Conservation (phyloP, 2,797 vertebrate species). For the Myioborus melanocephalus region DNA sequence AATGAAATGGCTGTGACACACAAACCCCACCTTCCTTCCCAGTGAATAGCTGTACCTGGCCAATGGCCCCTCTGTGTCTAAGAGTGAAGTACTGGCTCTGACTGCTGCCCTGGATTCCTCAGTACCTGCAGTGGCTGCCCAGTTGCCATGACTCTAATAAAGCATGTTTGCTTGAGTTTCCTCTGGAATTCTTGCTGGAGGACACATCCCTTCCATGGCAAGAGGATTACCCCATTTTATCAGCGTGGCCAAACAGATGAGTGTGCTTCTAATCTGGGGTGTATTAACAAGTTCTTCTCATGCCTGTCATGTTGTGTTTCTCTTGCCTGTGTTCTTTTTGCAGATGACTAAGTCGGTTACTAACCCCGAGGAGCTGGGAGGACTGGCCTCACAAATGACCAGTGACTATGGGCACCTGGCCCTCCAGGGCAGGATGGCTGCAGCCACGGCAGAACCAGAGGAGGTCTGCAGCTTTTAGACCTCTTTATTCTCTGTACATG, state of each 20-base stretch:
- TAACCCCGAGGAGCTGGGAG: conserved; percentile 94
- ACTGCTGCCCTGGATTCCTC: conserved; percentile 13
- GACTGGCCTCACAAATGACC: conserved; percentile 96
- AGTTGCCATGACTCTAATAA: conserved; percentile 32
- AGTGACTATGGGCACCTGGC: conserved; percentile 96
- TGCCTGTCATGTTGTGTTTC: conserved; percentile 64
- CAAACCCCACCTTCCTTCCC: background rate
- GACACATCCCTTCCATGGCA: background rate
- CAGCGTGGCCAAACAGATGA: conserved; percentile 1
- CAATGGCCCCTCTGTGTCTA: background rate
- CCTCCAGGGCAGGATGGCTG: conserved; percentile 92
- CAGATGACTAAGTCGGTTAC: conserved; percentile 99
- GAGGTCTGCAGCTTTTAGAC: conserved; percentile 84
- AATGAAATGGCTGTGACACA: background rate
- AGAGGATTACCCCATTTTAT: background rate
- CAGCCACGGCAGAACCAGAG: conserved; percentile 92
- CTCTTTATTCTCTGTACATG: conserved; percentile 8
- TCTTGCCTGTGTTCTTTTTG: conserved; percentile 73
- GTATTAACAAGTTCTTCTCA: conserved; percentile 68
- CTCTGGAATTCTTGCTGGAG: conserved; percentile 16
- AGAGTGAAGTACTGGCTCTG: background rate
- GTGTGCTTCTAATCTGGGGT: conserved; percentile 39
- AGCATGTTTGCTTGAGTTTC: conserved; percentile 67
- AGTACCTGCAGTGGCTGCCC: background rate
- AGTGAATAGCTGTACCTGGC: background rate